These are phyloP conservation scores for Halictus ligatus DNA, from an alignment of 2,888 invertebrate species.

Conservation along the genomic window DNA sequence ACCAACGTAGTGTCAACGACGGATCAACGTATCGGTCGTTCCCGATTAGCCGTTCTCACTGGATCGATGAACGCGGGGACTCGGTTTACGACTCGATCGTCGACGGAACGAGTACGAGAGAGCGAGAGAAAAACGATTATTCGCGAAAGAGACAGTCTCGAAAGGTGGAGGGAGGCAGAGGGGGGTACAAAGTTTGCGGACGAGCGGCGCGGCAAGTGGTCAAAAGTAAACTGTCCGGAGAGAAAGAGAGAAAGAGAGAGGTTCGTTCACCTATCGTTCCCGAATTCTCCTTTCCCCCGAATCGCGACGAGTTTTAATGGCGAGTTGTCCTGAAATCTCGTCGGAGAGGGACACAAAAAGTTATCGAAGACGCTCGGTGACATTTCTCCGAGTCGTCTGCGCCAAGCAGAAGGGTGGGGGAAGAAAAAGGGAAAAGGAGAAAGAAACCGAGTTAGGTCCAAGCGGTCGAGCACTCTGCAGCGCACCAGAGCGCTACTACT, in stretches of 20 bases:
- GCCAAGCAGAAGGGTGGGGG: slow-evolving; percentile 17
- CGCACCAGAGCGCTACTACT: not conserved
- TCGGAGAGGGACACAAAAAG: slow-evolving; percentile 3
- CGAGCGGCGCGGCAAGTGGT: not conserved
- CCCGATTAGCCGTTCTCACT: not conserved
- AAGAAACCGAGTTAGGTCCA: not conserved
- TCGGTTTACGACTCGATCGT: not conserved
- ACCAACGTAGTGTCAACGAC: not conserved
- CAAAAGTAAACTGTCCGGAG: slow-evolving; percentile 1
- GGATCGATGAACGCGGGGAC: not conserved
- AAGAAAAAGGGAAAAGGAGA: not conserved
- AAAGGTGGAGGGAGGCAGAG: not conserved
- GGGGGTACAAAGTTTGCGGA: not conserved
- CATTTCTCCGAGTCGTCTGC: slow-evolving; percentile 17
- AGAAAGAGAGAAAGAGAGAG: not conserved
- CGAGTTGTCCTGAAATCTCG: slow-evolving; percentile 12
- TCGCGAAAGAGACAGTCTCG: not conserved
- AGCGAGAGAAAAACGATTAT: not conserved
- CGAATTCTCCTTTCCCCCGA: slow-evolving; percentile 9
- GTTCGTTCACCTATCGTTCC: slow-evolving; percentile 6
- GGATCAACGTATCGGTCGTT: not conserved
- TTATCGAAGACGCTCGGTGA: not conserved
- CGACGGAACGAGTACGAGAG: not conserved
- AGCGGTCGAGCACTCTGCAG: not conserved
- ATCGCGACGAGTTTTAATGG: not conserved